Evolutionary conservation across 53 echinoderm and acorn worm species (phyloP).

Genomic region (Holothuria scabra): DNA sequence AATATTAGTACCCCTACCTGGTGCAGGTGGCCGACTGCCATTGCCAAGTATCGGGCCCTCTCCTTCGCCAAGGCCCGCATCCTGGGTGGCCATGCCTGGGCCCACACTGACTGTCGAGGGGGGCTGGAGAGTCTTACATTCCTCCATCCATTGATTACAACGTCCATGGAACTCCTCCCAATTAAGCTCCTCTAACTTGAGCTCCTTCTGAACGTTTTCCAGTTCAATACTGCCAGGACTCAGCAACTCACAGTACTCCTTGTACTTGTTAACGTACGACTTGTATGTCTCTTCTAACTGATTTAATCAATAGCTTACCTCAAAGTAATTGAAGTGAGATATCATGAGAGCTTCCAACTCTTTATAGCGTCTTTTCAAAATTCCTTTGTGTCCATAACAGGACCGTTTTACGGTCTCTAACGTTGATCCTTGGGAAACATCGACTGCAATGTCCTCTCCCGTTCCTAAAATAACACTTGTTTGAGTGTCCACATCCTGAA

Average conservation of each 20-base stretch:
- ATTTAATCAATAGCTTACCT: background rate
- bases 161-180: background rate
- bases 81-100: background rate
- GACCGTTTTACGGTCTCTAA: constrained; percentile 9
- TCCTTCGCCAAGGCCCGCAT: background rate
- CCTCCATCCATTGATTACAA: background rate
- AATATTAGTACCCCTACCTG: background rate
- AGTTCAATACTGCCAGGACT: background rate
- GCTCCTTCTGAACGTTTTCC: background rate
- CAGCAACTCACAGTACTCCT: background rate
- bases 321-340: background rate
- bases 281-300: background rate
- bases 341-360: constrained; percentile 15
- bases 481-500: too few relatives aligned
- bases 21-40: background rate
- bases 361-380: background rate
- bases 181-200: background rate
- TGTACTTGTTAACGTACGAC: background rate
- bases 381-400: constrained; percentile 22
- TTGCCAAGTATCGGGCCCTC: background rate
- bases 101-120: too few relatives aligned
- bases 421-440: too few relatives aligned
- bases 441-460: too few relatives aligned
- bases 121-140: background rate
- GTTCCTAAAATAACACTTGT: too few relatives aligned